Evolutionary conservation across 2,113 vertebrate species (phyloP), one percentile per base, ranked within the genome.

Genomic region (Pluvialis apricaria): DNA sequence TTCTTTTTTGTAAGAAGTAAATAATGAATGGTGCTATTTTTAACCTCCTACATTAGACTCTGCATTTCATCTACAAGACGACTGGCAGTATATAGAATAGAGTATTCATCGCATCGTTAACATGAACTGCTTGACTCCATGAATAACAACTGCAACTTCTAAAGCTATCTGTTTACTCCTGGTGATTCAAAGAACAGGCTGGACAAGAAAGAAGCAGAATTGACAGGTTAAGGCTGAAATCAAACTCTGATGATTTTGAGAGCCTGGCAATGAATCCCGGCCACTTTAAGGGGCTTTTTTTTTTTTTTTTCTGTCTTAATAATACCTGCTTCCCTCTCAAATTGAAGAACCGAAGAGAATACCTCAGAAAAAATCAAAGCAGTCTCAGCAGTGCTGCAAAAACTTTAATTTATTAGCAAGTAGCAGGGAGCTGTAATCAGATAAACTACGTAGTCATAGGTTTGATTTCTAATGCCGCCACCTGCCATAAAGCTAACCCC

Each of bases 21-120:
- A 93, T 97, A 95, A 89, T 82, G 86, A 87, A 93, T 92, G 92
- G 83, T 34, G 79, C 75, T 96, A 95, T 92, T 96, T 93, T 96
- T 95, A 96, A 75, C 81, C 93, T 86, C 90, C 89, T 71, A 71
- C 87, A 70, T 72, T 64, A 92, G 58, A 16, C 70, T 85, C 81
- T 36, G 70, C 3, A 22, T 91, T 92, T 92, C 70, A 86, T 52
- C 91, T 61, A 4, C 36, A 14, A 88, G 80, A 83, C 51, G 28
- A 19, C 80, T 83, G 84, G 69, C 44, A 68, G 73, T 47, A 20
- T 52, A 15, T 81, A 45, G 85, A 90, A 34, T 22, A 29, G 42
- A 68, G 26, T 18, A 6, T 68, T 91, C 57, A 51, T 52, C 17
- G 5, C 49, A 31, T 88, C 19, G 3, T 69, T 84, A 36, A 21